Evolutionary conservation across 2,888 invertebrate genomes (phyloP).

Genomic region (Pyrochroa serraticornis): DNA sequence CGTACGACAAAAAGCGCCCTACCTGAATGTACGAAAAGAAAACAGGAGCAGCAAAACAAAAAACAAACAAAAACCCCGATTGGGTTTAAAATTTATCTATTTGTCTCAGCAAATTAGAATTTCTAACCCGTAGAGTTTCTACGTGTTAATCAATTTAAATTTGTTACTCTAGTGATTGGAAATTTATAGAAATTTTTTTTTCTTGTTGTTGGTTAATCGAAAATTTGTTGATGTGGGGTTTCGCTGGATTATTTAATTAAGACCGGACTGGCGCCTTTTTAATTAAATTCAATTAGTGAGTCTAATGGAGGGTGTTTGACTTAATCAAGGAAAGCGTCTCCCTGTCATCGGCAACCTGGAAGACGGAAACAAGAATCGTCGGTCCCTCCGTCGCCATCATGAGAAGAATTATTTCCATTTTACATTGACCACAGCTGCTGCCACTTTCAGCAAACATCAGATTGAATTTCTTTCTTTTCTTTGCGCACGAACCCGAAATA

Average conservation of each 20-base stretch:
- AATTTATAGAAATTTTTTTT: too few species aligned
- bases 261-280: conserved; percentile 38
- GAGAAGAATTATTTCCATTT: conserved; percentile 47
- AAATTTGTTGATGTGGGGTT: too few species aligned
- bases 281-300: conserved; percentile 50
- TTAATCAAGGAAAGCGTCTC: conserved; percentile 43
- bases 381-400: conserved; percentile 20
- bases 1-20: conserved; percentile 19
- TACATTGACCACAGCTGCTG: conserved; percentile 48
- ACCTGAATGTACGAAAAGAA: too few species aligned
- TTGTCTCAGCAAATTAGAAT: too few species aligned
- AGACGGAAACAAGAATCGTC: conserved; percentile 30
- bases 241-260: conserved; percentile 39
- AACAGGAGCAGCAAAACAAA: too few species aligned
- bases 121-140: too few species aligned
- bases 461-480: conserved; percentile 41
- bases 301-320: conserved; percentile 50
- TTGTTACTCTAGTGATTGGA: too few species aligned
- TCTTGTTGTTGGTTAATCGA: too few species aligned
- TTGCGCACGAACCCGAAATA: conserved; percentile 33
- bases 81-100: too few species aligned
- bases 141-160: too few species aligned
- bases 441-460: conserved; percentile 42
- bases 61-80: too few species aligned
- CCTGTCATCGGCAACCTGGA: conserved; percentile 29